Evolutionary conservation across 2,888 invertebrate species (phyloP), one percentile per base, ranked within the genome.

Genomic region (Microctonus aethiopoides): DNA sequence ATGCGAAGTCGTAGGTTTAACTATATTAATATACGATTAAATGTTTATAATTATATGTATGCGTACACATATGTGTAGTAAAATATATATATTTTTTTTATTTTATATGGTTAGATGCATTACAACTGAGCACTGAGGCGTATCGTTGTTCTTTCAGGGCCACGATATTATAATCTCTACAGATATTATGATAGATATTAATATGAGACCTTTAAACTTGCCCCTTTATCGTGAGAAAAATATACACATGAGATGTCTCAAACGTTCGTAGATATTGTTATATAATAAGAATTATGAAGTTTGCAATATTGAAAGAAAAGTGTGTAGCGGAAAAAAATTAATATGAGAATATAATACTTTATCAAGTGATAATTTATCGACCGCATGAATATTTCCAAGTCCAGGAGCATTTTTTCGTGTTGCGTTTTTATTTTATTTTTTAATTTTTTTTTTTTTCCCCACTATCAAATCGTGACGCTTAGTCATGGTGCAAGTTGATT

Each of bases 81-180:
- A n/a, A n/a, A n/a, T 13, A 4, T 5, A 39, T n/a, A 39, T 6
- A 39, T 39, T n/a, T 39, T 39, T 39, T 39, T n/a, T 32, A 56
- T 56, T 7, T 22, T 22, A 34, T 39, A 6, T 16, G 2, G 16
- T n/a, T n/a, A 0, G 22, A 61, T 36, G 34, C 61, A 61, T 61
- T 34, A 39, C 24, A 34, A 20, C 36, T 61, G 39, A 34, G 61
- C 61, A 39, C 39, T 26, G 39, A 41, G 39, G 61, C 39, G 36
- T 34, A 61, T 61, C 39, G 22, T 36, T 61, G 29, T 32, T 57
- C 6, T n/a, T 32, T 61, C 61, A 61, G 36, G 61, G 61, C 39
- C 61, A 41, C 10, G 61, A 11, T 61, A 39, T 36, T 61, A 39
- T 61, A 61, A 61, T 61, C 39, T 20, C 61, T 54, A 61, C 24